Percentiles rank a stretch among this genome's conserved stretches.
phyloP scores from a whole-genome alignment of 2,888 invertebrate species.

The Amiota communis region DNA sequence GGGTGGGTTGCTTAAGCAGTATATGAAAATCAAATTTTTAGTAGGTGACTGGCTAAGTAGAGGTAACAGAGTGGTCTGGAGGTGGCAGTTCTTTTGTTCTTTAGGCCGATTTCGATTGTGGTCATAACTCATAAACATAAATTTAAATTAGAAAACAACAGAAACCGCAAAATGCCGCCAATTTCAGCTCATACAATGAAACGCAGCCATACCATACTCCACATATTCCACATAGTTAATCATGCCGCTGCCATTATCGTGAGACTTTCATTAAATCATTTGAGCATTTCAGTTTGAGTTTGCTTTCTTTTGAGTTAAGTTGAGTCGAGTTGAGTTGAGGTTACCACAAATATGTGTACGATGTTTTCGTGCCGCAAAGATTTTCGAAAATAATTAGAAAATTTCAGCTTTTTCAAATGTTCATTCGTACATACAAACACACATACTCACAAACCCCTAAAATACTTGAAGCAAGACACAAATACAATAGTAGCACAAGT shows the following conservation, averaged over 20 bases:
- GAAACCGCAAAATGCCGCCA: slow-evolving; percentile 58
- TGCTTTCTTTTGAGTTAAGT: no score
- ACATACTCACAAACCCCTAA: no score
- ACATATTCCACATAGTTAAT: no score
- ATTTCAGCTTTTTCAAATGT: no score
- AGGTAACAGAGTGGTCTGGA: slow-evolving; percentile 26
- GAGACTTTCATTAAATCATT: no score
- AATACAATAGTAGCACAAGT: no score
- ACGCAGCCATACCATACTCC: neutral
- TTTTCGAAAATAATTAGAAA: slow-evolving; percentile 16
- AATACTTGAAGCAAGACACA: no score
- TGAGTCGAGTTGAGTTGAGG: no score
- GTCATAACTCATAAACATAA: slow-evolving; percentile 64
- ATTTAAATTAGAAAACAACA: slow-evolving; percentile 67
- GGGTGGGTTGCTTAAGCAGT: no score
- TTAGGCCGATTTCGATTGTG: slow-evolving; percentile 18
- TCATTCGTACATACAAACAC: no score
- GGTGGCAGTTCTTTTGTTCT: neutral
- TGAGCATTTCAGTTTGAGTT: no score
- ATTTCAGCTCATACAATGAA: slow-evolving; percentile 42
- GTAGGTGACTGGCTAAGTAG: neutral
- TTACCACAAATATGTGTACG: neutral
- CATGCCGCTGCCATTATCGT: no score
- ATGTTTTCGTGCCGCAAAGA: neutral
- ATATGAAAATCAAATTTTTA: neutral